Percentiles rank a stretch among this genome's conserved stretches.
Evolutionary conservation across 2,888 invertebrate genomes (phyloP).

Genomic region (Microchrysa polita): DNA sequence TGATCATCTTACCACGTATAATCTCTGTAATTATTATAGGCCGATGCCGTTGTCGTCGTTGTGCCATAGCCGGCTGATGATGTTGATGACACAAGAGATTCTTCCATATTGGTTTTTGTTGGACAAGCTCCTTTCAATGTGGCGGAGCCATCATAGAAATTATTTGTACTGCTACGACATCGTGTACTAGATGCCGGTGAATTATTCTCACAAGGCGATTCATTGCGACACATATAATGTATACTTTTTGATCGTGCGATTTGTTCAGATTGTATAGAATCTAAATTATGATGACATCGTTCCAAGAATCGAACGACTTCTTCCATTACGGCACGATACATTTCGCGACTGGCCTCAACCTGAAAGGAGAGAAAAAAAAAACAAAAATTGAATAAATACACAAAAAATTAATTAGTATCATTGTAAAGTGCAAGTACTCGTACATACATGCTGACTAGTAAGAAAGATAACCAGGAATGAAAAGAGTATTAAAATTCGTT

Average conservation of each 20-base stretch:
- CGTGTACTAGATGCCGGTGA: slow-evolving; percentile 47
- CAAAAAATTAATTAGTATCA: neutral
- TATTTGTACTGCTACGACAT: slow-evolving; percentile 62
- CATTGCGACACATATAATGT: slow-evolving; percentile 59
- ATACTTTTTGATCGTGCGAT: slow-evolving; percentile 63
- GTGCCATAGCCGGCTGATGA: slow-evolving; percentile 51
- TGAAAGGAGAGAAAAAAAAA: slow-evolving; percentile 60
- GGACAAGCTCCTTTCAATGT: slow-evolving; percentile 47
- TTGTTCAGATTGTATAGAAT: slow-evolving; percentile 52
- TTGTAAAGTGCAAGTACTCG: no score
- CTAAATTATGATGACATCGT: slow-evolving; percentile 69
- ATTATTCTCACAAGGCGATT: slow-evolving; percentile 48
- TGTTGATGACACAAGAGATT: slow-evolving; percentile 45
- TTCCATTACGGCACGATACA: slow-evolving; percentile 76
- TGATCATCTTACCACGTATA: slow-evolving; percentile 68
- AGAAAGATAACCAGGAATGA: no score
- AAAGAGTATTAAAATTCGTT: no score
- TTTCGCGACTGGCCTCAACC: slow-evolving; percentile 73
- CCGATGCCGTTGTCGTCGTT: slow-evolving; percentile 54
- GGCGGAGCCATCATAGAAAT: slow-evolving; percentile 54
- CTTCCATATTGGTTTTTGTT: slow-evolving; percentile 42
- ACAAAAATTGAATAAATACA: slow-evolving; percentile 2
- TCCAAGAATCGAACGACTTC: slow-evolving; percentile 74
- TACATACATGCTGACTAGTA: no score
- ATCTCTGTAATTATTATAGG: slow-evolving; percentile 67